Evolutionary conservation across 2,888 invertebrate genomes (phyloP).

Genomic region (Laothoe populi): DNA sequence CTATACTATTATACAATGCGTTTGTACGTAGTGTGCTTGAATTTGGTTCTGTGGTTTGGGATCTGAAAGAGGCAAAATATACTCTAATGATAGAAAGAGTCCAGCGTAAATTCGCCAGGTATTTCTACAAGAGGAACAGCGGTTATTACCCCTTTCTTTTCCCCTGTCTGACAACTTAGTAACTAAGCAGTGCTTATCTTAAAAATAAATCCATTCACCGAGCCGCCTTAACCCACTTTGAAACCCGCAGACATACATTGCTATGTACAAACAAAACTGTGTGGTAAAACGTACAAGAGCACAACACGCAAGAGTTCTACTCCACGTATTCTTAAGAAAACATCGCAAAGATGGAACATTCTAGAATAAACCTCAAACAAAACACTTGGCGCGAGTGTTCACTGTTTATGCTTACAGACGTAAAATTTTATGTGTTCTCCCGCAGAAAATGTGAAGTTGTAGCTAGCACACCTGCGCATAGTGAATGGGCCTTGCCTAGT

Average conservation of each 20-base stretch:
- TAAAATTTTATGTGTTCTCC: conserved; percentile 6
- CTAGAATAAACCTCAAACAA: conserved; percentile 10
- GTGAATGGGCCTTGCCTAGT: neutral
- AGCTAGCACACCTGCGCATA: neutral
- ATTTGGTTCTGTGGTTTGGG: too few relatives aligned
- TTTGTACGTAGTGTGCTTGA: too few relatives aligned
- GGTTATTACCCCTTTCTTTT: too few relatives aligned
- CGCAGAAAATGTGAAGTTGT: conserved; percentile 1
- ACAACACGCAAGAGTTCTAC: neutral
- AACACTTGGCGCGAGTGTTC: conserved; percentile 6
- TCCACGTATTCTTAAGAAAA: neutral
- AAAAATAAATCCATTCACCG: neutral
- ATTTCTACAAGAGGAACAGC: too few relatives aligned
- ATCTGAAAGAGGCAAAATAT: too few relatives aligned
- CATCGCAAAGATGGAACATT: neutral
- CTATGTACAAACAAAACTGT: neutral
- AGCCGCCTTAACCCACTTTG: neutral
- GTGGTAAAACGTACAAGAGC: neutral
- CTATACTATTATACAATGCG: too few relatives aligned
- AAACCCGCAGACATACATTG: neutral
- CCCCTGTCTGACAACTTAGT: too few relatives aligned
- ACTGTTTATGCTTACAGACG: conserved; percentile 9
- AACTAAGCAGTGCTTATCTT: too few relatives aligned
- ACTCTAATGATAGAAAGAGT: too few relatives aligned
- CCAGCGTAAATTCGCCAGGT: too few relatives aligned